These are phyloP conservation scores for Xerus rutilus DNA, from an alignment of 2,797 vertebrate genomes.

Conservation along the genomic window DNA sequence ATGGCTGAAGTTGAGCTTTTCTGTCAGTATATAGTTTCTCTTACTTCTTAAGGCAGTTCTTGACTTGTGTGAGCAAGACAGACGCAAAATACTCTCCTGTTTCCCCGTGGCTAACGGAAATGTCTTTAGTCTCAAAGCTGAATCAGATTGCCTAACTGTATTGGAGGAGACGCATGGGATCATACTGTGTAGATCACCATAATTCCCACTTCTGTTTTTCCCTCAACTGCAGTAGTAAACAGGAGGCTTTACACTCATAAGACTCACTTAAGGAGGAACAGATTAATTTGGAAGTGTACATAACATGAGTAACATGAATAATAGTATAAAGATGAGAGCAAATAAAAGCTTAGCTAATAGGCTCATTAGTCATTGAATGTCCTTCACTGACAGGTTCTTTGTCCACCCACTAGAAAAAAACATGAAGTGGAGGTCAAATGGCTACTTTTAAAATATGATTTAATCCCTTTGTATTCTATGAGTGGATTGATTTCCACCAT, in stretches of 20 bases:
- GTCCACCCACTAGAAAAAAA: neutral
- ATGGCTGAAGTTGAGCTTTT: conserved; percentile 4
- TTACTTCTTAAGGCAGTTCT: conserved; percentile 48
- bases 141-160: neutral
- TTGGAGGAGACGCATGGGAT: neutral
- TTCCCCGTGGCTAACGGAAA: neutral
- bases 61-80: conserved; percentile 19
- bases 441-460: neutral
- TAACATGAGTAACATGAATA: neutral
- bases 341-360: conserved; percentile 31
- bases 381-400: neutral
- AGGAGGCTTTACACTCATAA: neutral
- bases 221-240: neutral
- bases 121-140: neutral
- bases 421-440: neutral
- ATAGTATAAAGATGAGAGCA: neutral
- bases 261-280: conserved; percentile 13
- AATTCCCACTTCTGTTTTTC: neutral
- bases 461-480: conserved; percentile 30
- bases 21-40: neutral
- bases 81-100: neutral
- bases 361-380: neutral
- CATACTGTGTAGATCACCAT: neutral
- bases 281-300: neutral
- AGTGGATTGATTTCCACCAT: conserved; percentile 37